Conservation (phyloP, 2,797 vertebrate genomes). For the Chloroceryle inda region DNA sequence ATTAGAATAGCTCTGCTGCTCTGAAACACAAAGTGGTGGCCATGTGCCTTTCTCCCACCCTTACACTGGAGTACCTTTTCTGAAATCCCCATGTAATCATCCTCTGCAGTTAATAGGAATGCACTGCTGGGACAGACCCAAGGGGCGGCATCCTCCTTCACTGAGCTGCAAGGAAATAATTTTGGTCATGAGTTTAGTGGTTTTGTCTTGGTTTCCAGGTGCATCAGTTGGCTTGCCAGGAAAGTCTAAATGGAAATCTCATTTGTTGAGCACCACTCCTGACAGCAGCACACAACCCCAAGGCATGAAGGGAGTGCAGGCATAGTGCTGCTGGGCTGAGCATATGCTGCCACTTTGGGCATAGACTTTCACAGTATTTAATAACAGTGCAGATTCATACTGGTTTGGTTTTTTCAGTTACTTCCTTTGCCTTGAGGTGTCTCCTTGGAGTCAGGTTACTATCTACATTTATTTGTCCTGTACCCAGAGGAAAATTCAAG, state of each 20-base stretch:
- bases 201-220: not conserved
- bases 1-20: not conserved
- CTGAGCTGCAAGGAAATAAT: not conserved
- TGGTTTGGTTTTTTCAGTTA: not conserved
- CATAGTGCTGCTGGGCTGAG: not conserved
- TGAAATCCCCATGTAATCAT: not conserved
- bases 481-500: not conserved
- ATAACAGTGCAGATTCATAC: not conserved
- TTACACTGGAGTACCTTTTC: not conserved
- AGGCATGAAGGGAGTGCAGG: not conserved
- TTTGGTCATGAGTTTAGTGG: not conserved
- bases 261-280: not conserved
- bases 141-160: not conserved
- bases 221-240: not conserved
- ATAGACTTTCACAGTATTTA: not conserved
- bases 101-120: not conserved
- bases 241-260: not conserved
- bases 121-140: not conserved
- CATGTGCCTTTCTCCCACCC: not conserved
- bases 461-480: not conserved
- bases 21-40: not conserved
- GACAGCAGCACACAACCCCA: rapidly evolving
- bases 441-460: not conserved
- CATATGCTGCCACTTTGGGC: rapidly evolving
- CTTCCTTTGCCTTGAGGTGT: not conserved